Percentiles rank a stretch among this genome's conserved stretches.
Evolutionary conservation across 2,888 invertebrate genomes (phyloP).

Genomic region (Drosophila picticornis): DNA sequence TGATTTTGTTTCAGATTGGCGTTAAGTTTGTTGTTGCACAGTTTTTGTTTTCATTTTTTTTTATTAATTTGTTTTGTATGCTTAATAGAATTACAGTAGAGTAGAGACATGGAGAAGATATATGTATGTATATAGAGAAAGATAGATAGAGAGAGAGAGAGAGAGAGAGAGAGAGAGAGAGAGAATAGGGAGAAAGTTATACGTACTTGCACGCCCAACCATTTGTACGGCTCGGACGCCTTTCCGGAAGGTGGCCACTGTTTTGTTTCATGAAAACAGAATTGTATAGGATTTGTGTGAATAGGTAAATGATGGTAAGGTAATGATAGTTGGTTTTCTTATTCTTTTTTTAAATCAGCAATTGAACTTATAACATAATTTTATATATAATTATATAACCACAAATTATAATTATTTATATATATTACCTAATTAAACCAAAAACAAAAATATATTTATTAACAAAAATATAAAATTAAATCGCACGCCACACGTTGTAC

Average conservation of each 20-base stretch:
- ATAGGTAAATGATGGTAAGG: constrained; percentile 85
- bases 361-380: constrained; percentile 41
- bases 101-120: constrained; percentile 49
- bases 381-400: constrained; percentile 22
- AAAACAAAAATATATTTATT: constrained; percentile 3
- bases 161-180: constrained; percentile 57
- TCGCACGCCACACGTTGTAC: constrained; percentile 63
- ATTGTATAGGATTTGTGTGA: constrained; percentile 85
- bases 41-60: constrained; percentile 9
- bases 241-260: constrained; percentile 99
- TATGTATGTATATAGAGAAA: constrained; percentile 50
- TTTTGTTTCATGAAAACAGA: constrained; percentile 85
- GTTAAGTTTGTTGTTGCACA: constrained; percentile 22
- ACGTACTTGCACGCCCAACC: constrained; percentile 99
- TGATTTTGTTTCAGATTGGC: constrained; percentile 33
- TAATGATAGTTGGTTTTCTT: constrained; percentile 66
- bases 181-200: constrained; percentile 83
- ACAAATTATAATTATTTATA: constrained; percentile 22
- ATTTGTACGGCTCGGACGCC: constrained; percentile 99
- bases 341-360: constrained; percentile 33
- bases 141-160: constrained; percentile 52
- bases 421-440: constrained; percentile 24
- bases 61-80: constrained; percentile 54
- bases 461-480: constrained; percentile 41
- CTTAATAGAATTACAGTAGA: constrained; percentile 55